Conservation (phyloP, 2,113 vertebrate species). For the Catharus minimus region DNA sequence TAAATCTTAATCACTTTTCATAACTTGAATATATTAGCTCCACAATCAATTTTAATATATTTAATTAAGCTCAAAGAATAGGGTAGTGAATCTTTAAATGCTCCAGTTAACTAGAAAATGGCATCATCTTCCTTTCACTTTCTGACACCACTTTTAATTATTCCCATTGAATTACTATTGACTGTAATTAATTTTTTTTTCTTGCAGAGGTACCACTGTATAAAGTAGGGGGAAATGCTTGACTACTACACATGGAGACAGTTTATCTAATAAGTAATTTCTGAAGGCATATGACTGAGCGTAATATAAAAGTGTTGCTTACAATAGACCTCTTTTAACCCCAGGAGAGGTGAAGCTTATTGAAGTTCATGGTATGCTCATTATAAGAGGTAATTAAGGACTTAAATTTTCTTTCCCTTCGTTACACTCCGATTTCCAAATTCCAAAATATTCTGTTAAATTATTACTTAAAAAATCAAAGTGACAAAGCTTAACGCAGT, state of each 20-base stretch:
- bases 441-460: background rate
- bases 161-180: conserved; percentile 63
- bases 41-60: conserved; percentile 12
- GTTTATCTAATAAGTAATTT: conserved; percentile 71
- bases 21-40: conserved; percentile 38
- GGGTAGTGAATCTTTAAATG: conserved; percentile 65
- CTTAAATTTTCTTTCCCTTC: background rate
- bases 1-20: background rate
- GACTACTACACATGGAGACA: conserved; percentile 50
- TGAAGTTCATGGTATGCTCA: background rate
- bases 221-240: conserved; percentile 48
- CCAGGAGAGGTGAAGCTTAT: background rate
- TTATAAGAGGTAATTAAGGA: conserved; percentile 2
- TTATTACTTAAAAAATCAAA: background rate
- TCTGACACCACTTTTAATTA: conserved; percentile 63
- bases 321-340: conserved; percentile 53
- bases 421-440: background rate
- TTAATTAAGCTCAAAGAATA: conserved; percentile 63
- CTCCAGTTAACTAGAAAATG: conserved; percentile 73
- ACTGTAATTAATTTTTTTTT: conserved; percentile 63
- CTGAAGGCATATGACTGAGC: conserved; percentile 44
- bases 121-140: conserved; percentile 58
- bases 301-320: conserved; percentile 57
- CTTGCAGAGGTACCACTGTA: conserved; percentile 14
- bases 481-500: background rate